Evolutionary conservation across 2,113 vertebrate species (phyloP).

Genomic region (Bettongia penicillata): DNA sequence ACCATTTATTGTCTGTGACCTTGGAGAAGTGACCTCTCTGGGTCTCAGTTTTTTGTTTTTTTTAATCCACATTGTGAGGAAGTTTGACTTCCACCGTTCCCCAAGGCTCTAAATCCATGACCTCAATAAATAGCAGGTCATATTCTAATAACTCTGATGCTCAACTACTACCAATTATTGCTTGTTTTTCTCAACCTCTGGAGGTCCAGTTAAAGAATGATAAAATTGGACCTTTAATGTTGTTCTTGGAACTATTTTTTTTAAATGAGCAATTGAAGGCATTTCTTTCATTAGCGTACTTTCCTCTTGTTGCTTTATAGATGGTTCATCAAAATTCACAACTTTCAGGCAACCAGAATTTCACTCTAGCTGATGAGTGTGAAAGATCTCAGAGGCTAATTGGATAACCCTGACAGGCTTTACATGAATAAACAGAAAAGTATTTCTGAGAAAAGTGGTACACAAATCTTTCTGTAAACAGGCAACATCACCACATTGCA

Average conservation of each 20-base stretch:
- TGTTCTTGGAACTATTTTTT: background rate
- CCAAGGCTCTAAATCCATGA: background rate
- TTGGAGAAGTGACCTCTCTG: background rate
- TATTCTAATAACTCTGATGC: background rate
- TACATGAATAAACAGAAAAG: conserved; percentile 39
- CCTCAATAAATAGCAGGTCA: background rate
- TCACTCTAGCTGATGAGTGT: conserved; percentile 4
- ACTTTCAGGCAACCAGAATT: background rate
- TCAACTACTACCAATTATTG: background rate
- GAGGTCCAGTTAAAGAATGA: background rate
- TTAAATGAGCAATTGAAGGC: background rate
- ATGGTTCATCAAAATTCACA: conserved; percentile 28
- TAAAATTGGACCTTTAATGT: background rate
- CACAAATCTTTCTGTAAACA: conserved; percentile 29
- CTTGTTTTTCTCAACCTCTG: background rate
- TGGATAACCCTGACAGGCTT: conserved; percentile 17
- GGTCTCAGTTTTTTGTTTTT: background rate
- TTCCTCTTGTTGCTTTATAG: conserved; percentile 14
- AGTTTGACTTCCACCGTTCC: background rate
- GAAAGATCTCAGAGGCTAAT: conserved; percentile 30
- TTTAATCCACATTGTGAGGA: background rate
- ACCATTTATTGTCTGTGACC: background rate
- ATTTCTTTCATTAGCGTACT: conserved; percentile 5
- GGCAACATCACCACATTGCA: background rate
- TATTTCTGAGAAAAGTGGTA: conserved; percentile 1